Evolutionary conservation across 2,113 vertebrate genomes (phyloP), one percentile per base, ranked within the genome.

Genomic region (Narcine bancroftii): DNA sequence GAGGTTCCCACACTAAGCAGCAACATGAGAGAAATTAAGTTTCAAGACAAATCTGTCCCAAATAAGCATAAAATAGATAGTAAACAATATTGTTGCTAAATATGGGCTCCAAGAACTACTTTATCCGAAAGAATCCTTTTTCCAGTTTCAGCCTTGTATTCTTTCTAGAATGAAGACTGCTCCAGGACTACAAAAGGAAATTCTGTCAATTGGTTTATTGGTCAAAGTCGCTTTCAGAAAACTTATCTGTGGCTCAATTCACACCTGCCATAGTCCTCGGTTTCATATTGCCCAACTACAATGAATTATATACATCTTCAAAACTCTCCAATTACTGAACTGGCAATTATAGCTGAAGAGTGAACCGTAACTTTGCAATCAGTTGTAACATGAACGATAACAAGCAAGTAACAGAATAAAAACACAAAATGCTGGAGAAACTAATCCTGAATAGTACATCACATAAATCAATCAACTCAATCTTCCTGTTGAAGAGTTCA

Each of bases 151-250:
- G 13, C 29, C 10, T 47, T 83, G 26, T 56, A 29, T 3, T 11
- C 75, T 42, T 76, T 42, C 3, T 15, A n/a, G n/a, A n/a, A n/a
- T n/a, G 10, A 10, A 85, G 15, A 87, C 60, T 15, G n/a, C 21
- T 33, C 56, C 79, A 36, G 17, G 53, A 87, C 33, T n/a, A 19
- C 33, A 85, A 87, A n/a, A 33, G 6, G n/a, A n/a, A 87, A 63
- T n/a, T 85, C 81, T 85, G 50, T 11, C 36, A 85, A 85, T 85
- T 60, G 15, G 33, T 13, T 85, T 0, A 85, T n/a, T 17, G 56
- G 33, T 60, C 81, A 85, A 85, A 60, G 53, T 87, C 81, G 60
- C 81, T 36, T n/a, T 60, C 81, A 87, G 53, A 60, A 56, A 36
- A 85, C 50, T 85, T 33, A 60, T 53, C 53, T 53, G 36, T 60